Evolutionary conservation across 2,888 invertebrate genomes (phyloP), one percentile per base, ranked within the genome.

Genomic region (Diadegma fenestrale): DNA sequence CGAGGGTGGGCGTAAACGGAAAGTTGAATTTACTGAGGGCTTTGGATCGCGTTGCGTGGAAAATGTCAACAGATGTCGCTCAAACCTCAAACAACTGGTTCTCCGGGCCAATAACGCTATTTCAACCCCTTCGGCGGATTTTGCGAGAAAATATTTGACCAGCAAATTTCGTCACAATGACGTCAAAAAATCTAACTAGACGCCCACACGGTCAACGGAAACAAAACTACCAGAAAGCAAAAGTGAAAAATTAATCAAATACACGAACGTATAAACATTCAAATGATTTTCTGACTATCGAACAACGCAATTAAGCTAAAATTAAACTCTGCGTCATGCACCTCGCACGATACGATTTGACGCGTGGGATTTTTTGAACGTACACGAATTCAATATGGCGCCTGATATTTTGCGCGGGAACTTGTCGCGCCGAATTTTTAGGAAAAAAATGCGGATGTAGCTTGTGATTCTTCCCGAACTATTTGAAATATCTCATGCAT

Each of bases 251-350:
- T 10, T 8, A 37, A 37, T 22, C 22, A 10, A 22, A 54, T 22
- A 51, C 2, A 54, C 22, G 22, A 37, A 54, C 10, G 12, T 54
- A n/a, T n/a, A n/a, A n/a, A n/a, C n/a, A n/a, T n/a, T n/a, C n/a
- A 10, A 54, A 22, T 3, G 22, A 22, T 54, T n/a, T n/a, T 6
- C 54, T 10, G 54, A 10, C 54, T 54, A 12, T 54, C 22, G 10
- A 58, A 58, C 58, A 58, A 58, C 58, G 58, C 58, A 58, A 26
- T 58, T 26, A 26, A 12, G 58, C 5, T 58, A 58, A 58, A 58
- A 58, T 58, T 58, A 26, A n/a, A 58, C 58, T 58, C 26, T 26
- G 58, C 58, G 58, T 58, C 58, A n/a, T n/a, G n/a, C n/a, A 58
- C 26, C 1, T 58, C 58, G 26, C 58, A 22, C 54, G 12, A 26